phyloP scores from a whole-genome alignment of 2,888 invertebrate species.

The Xestoiulus laeticollis region DNA sequence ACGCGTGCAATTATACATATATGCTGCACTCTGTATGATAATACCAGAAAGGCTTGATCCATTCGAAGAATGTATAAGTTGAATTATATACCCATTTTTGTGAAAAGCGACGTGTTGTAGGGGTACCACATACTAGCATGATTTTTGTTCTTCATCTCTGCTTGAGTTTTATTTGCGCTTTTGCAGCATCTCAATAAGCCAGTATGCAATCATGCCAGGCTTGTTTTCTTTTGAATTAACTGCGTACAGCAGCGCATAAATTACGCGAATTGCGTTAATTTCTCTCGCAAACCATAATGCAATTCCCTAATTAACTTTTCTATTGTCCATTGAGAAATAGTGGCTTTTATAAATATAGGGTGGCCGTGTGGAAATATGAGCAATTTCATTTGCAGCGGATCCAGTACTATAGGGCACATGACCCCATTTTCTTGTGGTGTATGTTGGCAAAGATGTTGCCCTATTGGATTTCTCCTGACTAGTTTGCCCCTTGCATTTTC shows the following conservation, averaged over 20 bases:
- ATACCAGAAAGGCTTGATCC: background rate
- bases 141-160: background rate
- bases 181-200: background rate
- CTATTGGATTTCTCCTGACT: background rate
- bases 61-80: background rate
- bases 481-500: background rate
- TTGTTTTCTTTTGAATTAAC: constrained; percentile 37
- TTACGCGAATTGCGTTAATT: constrained; percentile 24
- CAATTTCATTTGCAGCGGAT: background rate
- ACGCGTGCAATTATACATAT: background rate
- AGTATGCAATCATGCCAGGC: background rate
- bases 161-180: background rate
- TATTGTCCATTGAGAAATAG: constrained; percentile 31
- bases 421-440: background rate
- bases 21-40: background rate
- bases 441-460: background rate
- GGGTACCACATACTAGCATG: background rate
- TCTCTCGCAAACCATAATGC: constrained; percentile 22
- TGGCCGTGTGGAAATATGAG: background rate
- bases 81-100: background rate
- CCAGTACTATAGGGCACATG: background rate
- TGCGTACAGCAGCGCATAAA: constrained; percentile 30
- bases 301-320: constrained; percentile 39
- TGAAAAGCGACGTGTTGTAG: background rate
- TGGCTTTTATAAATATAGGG: background rate